Base-by-base conservation (phyloP, 1,140 invertebrate genomes). In the Bombus sylvicola region DNA sequence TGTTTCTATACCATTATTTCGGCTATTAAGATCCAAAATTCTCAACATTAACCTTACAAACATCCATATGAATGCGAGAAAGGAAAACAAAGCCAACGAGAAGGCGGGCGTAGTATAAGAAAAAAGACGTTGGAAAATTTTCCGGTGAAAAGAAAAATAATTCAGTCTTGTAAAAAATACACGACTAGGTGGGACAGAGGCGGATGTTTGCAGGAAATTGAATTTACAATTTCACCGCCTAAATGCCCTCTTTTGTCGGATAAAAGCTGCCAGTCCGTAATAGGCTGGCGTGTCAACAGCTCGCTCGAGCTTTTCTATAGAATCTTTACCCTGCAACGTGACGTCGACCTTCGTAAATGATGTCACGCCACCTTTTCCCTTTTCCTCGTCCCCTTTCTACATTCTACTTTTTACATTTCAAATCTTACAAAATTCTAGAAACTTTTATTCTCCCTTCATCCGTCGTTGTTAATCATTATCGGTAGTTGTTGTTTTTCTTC, bases 161-260 rank as follows among this genome's bases (percentile, higher is more conserved):
- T 39, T 39, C 68, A 0, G 8, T 28, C 25, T 69, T 18, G 18
- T 72, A 43, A 73, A 31, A 43, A 43, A n/a, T 43, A 15, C 39
- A 6, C 3, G 68, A 28, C 4, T 15, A 25, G 9, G n/a, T 78
- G 66, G 81, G 31, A 37, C 64, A n/a, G 62, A 53, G 62, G 28
- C 34, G 68, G 79, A 73, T 79, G 69, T 82, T 78, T 66, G 62
- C 57, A 85, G 84, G 85, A 90, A 91, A 91, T 91, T 92, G 83
- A 90, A 92, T 91, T 91, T 91, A 91, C 90, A 90, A 91, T 92
- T 90, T 89, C 62, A 69, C 31, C 69, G 81, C 79, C 84, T 90
- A 92, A 90, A 92, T 87, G 87, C 77, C 75, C 87, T 86, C 85
- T 90, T 92, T 92, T 88, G 83, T 90, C 74, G 84, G 87, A 88